A percentile compares a stretch with the other conserved stretches of the same genome.
phyloP scores from a whole-genome alignment of 2,113 vertebrate genomes.

The Regulus satrapa region DNA sequence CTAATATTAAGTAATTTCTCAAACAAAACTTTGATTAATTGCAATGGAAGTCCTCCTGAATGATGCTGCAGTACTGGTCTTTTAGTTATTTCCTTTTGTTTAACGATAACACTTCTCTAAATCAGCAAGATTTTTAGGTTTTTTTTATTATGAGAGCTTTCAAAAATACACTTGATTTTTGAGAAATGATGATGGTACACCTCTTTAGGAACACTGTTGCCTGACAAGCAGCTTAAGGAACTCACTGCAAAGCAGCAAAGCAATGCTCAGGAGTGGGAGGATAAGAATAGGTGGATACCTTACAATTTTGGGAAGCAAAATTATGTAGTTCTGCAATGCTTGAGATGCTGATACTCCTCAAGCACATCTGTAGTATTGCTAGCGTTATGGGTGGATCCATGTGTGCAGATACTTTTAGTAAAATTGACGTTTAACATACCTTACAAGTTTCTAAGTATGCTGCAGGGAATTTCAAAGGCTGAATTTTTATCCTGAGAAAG shows the following conservation, averaged over 20 bases:
- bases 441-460: background rate
- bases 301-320: background rate
- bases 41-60: background rate
- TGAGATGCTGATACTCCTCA: background rate
- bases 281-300: background rate
- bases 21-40: background rate
- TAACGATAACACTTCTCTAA: background rate
- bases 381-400: background rate
- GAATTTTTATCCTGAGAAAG: background rate
- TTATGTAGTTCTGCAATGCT: background rate
- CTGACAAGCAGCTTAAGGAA: background rate
- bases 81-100: background rate
- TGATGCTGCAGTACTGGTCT: background rate
- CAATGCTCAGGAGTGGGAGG: background rate
- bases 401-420: background rate
- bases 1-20: background rate
- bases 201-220: background rate
- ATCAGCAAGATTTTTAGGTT: background rate
- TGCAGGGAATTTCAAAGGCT: background rate
- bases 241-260: background rate
- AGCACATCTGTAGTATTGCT: fast-evolving
- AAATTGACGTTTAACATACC: background rate
- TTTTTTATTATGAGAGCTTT: background rate
- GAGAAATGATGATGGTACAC: background rate
- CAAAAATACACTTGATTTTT: background rate